phyloP scores from a whole-genome alignment of 2,797 vertebrate species.

The Phoxinus dragarum region DNA sequence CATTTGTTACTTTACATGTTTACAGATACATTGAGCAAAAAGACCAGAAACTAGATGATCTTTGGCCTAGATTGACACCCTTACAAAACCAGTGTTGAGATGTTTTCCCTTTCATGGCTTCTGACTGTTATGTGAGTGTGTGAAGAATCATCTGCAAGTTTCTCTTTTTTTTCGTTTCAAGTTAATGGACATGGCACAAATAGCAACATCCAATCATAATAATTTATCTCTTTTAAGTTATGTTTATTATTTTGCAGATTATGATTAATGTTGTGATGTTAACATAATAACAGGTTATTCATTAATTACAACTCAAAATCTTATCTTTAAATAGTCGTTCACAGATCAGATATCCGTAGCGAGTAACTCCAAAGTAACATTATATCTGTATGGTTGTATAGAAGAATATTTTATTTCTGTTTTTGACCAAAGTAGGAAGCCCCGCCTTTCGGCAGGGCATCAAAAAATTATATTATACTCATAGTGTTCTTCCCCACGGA shows the following conservation, averaged over 20 bases:
- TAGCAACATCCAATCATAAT: too few relatives aligned
- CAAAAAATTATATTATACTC: slow-evolving; percentile 53
- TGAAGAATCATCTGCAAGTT: background rate
- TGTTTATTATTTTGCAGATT: background rate
- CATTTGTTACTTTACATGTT: background rate
- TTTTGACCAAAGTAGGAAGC: accelerated
- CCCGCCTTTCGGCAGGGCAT: background rate
- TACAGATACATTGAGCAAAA: background rate
- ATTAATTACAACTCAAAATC: too few relatives aligned
- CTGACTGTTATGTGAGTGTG: background rate
- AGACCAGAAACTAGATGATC: background rate
- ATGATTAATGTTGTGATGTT: background rate
- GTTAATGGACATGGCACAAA: background rate
- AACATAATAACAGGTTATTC: accelerated
- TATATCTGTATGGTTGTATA: too few relatives aligned
- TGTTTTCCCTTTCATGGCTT: background rate
- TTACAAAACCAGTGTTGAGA: background rate
- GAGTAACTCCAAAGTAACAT: too few relatives aligned
- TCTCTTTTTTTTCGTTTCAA: background rate
- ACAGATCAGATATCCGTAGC: too few relatives aligned
- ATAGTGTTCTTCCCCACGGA: slow-evolving; percentile 59
- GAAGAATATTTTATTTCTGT: accelerated
- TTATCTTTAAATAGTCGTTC: too few relatives aligned
- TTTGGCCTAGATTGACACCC: background rate
- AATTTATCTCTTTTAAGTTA: background rate